Evolutionary conservation across 2,113 vertebrate genomes (phyloP), one percentile per base, ranked within the genome.

Genomic region (Ranitomeya variabilis): DNA sequence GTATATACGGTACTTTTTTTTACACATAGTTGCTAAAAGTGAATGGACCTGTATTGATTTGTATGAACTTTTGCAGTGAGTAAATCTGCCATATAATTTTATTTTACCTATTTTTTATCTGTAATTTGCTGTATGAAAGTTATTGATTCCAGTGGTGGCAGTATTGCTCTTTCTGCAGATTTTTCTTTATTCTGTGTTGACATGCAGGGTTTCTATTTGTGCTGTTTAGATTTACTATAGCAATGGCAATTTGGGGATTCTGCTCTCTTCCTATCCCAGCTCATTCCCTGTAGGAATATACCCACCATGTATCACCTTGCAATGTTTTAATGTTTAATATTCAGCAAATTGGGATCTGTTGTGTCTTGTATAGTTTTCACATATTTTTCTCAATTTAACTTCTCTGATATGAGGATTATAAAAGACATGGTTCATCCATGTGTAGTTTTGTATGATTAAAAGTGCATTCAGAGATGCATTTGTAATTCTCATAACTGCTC

Each of bases 111-210:
- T 37, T 45, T 73, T 80, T 55, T 21, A 19, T 66, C 26, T 66
- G 16, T 14, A 19, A 10, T 26, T 83, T 82, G 26, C 37, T n/a
- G 14, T 51, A 67, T 81, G 18, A 9, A 18, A 62, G 1, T 45
- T 66, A 7, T 52, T 83, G 10, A 12, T 37, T 51, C 80, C 80
- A 67, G 80, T 67, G 80, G 80, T 52, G 80, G 80, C 80, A 66
- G 57, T 67, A 51, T n/a, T 51, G 59, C 57, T 62, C 80, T 66
- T 62, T 83, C 79, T 81, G 78, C 57, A n/a, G n/a, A 80, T 2
- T 55, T 13, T 14, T 13, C 78, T 6, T 55, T 6, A 4, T 1
- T 31, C 5, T 21, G 8, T 77, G 73, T 76, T 21, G 13, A 79
- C 31, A 7, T 78, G 16, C 67, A 5, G 0, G 67, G 23, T 19